Evolutionary conservation across 2,797 vertebrate species (phyloP), one percentile per base, ranked within the genome.

Genomic region (Gymnodraco acuticeps): DNA sequence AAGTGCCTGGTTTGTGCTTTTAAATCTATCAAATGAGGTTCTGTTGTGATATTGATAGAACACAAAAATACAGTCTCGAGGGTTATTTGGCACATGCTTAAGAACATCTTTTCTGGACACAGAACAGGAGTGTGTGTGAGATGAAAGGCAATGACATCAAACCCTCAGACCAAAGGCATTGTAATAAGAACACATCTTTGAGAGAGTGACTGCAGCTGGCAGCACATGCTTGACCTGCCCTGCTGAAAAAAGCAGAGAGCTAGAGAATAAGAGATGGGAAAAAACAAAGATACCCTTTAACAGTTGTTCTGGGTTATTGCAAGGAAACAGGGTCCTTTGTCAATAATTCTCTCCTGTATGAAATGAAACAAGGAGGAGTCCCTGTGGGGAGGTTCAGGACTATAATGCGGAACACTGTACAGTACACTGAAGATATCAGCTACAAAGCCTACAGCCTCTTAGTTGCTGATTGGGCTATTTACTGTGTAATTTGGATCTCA

Each of bases 101-200:
- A 33, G 60, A 86, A 38, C 41, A 52, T 58, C 61, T 77, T 6
- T 62, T 73, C 43, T 64, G 54, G 61, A 76, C 48, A 71, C 51
- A 77, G 20, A 58, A 61, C 45, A 73, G 69, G 20, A 55, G 52
- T 54, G 54, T 64, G 56, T 63, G 38, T 23, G 62, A 80, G 81
- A 92, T 91, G 73, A 87, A 86, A 89, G 84, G 73, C 70, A 75
- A 46, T 2, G 83, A 84, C 73, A 90, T 92, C 83, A 91, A 89
- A 85, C 71, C 53, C 15, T 33, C 56, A 70, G 20, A 87, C 55
- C 78, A 86, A 73, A 82, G 74, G 73, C 60, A 55, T 46, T 48
- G 55, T 59, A 80, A 71, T 65, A 84, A 80, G 42, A 86, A 74
- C n/a, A 78, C 67, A 83, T 76, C 60, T 75, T 61, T 76, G 76